These are phyloP conservation scores for Balaeniceps rex DNA, from an alignment of 2,113 vertebrate genomes.

Conservation along the genomic window DNA sequence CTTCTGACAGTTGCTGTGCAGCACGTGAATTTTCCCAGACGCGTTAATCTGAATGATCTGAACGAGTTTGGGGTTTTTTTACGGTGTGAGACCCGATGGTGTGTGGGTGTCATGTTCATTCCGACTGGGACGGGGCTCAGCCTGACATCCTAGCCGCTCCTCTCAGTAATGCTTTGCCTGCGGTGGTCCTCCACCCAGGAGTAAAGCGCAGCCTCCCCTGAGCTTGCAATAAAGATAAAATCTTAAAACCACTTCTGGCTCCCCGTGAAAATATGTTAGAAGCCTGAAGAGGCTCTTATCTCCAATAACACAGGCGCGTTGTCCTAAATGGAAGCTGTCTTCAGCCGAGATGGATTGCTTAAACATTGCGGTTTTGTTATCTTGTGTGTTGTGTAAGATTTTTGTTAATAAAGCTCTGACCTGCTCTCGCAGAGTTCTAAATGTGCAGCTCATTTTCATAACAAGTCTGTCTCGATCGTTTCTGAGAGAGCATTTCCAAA, in stretches of 20 bases:
- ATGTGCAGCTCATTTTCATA: background rate
- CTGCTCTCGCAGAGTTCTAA: background rate
- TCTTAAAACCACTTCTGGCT: background rate
- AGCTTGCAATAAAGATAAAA: background rate
- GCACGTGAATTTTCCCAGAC: background rate
- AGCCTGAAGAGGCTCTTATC: background rate
- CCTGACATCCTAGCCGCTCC: fast-evolving
- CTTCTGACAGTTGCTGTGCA: background rate
- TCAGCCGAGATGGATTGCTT: background rate
- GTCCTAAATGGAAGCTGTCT: background rate
- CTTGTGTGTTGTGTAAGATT: background rate
- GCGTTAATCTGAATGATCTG: fast-evolving
- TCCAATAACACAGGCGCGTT: fast-evolving
- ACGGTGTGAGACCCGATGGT: background rate
- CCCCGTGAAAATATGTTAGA: background rate
- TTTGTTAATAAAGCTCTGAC: background rate
- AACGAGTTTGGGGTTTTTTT: background rate
- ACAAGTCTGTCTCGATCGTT: fast-evolving
- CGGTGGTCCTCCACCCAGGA: background rate
- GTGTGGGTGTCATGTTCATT: background rate
- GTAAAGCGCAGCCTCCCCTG: background rate
- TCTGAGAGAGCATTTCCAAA: background rate
- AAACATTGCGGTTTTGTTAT: background rate
- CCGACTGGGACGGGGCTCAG: background rate
- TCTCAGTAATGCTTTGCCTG: background rate